A percentile compares a stretch with the other conserved stretches of the same genome.
Evolutionary conservation across 2,113 vertebrate genomes (phyloP).

Genomic region (Spheniscus mendiculus): DNA sequence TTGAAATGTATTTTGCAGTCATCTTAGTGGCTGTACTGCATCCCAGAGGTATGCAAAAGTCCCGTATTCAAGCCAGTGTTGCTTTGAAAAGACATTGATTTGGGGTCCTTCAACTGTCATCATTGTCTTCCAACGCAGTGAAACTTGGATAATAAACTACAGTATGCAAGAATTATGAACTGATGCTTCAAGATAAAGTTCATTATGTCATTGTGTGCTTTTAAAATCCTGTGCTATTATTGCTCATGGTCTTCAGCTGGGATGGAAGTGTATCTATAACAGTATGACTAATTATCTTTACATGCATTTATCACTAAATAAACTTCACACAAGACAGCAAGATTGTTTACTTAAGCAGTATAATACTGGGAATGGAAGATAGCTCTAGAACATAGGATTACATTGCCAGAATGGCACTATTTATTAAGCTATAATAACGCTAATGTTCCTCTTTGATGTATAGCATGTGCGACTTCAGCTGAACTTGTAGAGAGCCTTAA

Average conservation of each 20-base stretch:
- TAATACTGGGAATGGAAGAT: slow-evolving; percentile 78
- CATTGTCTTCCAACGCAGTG: not conserved
- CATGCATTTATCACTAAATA: slow-evolving; percentile 80
- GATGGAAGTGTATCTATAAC: slow-evolving; percentile 15
- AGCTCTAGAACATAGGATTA: slow-evolving; percentile 77
- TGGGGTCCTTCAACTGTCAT: not conserved
- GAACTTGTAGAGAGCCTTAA: slow-evolving; percentile 86
- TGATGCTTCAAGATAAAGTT: not conserved
- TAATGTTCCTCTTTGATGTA: slow-evolving; percentile 84
- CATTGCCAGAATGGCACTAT: slow-evolving; percentile 78
- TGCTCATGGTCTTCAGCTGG: not conserved
- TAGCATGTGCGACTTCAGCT: slow-evolving; percentile 82
- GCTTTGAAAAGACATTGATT: not conserved
- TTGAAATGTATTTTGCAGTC: not conserved
- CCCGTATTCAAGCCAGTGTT: not conserved
- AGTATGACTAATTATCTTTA: slow-evolving; percentile 72
- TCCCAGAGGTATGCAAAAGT: not conserved
- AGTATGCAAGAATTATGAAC: not conserved
- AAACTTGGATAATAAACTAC: not conserved
- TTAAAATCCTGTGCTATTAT: slow-evolving; percentile 46
- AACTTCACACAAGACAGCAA: slow-evolving; percentile 81
- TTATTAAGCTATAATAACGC: slow-evolving; percentile 84
- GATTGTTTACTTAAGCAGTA: slow-evolving; percentile 84
- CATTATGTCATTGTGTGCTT: slow-evolving; percentile 1
- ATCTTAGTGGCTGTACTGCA: not conserved